Evolutionary conservation across 2,888 invertebrate species (phyloP).

Genomic region (Tinea pellionella): DNA sequence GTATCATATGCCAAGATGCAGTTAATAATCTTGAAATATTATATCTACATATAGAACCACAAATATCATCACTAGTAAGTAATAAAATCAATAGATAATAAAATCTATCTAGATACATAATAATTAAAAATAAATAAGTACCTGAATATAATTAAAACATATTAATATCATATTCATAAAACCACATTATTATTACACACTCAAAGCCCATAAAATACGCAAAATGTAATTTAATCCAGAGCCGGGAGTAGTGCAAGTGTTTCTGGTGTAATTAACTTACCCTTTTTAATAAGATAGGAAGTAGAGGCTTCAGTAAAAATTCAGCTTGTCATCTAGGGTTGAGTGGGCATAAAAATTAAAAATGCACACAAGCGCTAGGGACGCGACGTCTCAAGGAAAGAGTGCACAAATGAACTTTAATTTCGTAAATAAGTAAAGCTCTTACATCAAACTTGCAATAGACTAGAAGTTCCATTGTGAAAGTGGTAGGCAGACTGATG

Average conservation of each 20-base stretch:
- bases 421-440: neutral
- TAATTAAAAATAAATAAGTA: too few species aligned
- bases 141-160: neutral
- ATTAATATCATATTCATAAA: neutral
- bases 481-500: too few species aligned
- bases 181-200: neutral
- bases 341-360: slow-evolving; percentile 60
- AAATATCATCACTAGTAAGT: too few species aligned
- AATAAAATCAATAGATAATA: too few species aligned
- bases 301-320: slow-evolving; percentile 55
- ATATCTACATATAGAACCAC: too few species aligned
- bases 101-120: too few species aligned
- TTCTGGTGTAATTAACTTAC: slow-evolving; percentile 33
- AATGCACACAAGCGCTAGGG: slow-evolving; percentile 49
- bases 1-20: too few species aligned
- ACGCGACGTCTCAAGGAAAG: slow-evolving; percentile 57
- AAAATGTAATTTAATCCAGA: neutral
- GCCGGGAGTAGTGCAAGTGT: slow-evolving; percentile 7
- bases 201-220: neutral
- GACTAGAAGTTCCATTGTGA: too few species aligned
- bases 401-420: slow-evolving; percentile 23
- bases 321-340: slow-evolving; percentile 50
- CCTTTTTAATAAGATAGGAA: slow-evolving; percentile 52
- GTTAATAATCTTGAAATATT: too few species aligned
- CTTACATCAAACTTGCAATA: too few species aligned